Evolutionary conservation across 2,113 vertebrate genomes (phyloP), one percentile per base, ranked within the genome.

Genomic region (Actenoides hombroni): DNA sequence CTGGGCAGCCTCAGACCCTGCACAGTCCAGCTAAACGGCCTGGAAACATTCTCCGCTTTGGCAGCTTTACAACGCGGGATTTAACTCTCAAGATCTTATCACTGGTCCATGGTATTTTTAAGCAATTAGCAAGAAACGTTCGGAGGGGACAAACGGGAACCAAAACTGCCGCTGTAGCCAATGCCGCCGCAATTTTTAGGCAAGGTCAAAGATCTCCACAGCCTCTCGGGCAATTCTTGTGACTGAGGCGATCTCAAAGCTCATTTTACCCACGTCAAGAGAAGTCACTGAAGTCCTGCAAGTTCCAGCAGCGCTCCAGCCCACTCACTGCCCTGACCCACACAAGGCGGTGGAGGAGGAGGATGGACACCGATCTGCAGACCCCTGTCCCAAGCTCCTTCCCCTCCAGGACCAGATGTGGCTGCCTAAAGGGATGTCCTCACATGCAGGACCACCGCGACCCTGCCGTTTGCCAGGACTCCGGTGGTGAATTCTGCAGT

Each of bases 71-170:
- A 76, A 37, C 48, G 25, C 3, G 57, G 28, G 86, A 53, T 88
- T 81, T 60, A 83, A 71, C 71, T 93, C 42, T 53, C 18, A 6
- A 74, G 83, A 93, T 84, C 68, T 92, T 82, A 92, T 64, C 88
- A 16, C 25, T 4, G 60, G 68, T 13, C 53, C n/a, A 20, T 0
- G 64, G 46, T 39, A 68, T 92, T 96, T 91, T 94, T 65, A 84
- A 96, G 73, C 39, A 71, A 76, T 56, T 86, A 53, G 42, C 61
- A 37, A 83, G 69, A 93, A 93, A 69, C 4, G 11, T 39, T 35
- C 29, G 64, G 69, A 86, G 48, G 60, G 18, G 42, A 37, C 53
- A 92, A 94, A 79, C 1, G 44, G 74, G 92, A 95, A 94, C 39
- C 18, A 80, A 73, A 94, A 94, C 90, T 69, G 60, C 85, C 37